Evolutionary conservation across 2,888 invertebrate genomes (phyloP), one percentile per base, ranked within the genome.

Genomic region (Ophraella communa): DNA sequence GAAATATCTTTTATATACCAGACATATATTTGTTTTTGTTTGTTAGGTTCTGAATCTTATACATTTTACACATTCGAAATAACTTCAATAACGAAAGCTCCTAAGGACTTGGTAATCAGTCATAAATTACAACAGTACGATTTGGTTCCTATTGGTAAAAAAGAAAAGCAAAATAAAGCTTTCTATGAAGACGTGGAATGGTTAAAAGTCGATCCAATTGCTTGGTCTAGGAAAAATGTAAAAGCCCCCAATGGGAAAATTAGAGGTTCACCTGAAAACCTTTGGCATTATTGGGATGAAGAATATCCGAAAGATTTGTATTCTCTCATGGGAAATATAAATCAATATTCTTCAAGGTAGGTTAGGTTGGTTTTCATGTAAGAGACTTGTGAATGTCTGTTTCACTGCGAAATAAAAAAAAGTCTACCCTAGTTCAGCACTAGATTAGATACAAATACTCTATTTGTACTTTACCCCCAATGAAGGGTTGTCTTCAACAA

Each of bases 201-300:
- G 83, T 71, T 82, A 64, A 70, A 76, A 27, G 71, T 75, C 14
- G 79, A 80, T 66, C 79, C 79, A 0, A 72, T 79, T 47, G 81
- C 82, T 1, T 83, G 82, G 83, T 78, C 80, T 0, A 71, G 77
- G 30, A 74, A 70, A 47, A 68, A 69, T 11, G 64, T 69, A 20
- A 71, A 70, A 49, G 71, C 77, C 2, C 76, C 80, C 0, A 67
- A 64, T 14, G 79, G 78, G 4, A 68, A 67, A 47, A 54, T 66
- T 0, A 68, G 80, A 27, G 77, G 76, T 0, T 66, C 66, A 21
- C 66, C 68, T 3, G 75, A 77, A 4, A 71, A 73, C 33, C 73
- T 84, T 77, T 89, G 89, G 89, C 88, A 88, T 73, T 84, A 88
- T 56, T 92, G 87, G 85, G 87, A 90, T 66, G 85, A 90, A 1